phyloP scores from a whole-genome alignment of 2,113 vertebrate genomes.

The Saimiri boliviensis region DNA sequence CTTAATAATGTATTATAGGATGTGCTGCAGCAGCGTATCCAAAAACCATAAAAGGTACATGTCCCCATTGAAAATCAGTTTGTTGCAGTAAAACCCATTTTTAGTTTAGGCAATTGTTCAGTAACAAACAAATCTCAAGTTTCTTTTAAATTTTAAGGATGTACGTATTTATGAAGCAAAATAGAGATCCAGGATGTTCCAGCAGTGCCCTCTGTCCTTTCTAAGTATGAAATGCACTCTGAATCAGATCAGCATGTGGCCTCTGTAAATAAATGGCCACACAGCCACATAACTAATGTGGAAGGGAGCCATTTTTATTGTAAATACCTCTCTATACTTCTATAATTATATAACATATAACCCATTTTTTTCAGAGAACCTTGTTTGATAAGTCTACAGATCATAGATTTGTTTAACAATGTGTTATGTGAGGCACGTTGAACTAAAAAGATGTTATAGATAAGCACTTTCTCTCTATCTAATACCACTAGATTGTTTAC shows the following conservation, averaged over 20 bases:
- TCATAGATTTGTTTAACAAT: background rate
- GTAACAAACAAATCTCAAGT: background rate
- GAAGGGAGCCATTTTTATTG: background rate
- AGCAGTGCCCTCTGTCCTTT: background rate
- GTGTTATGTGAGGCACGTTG: background rate
- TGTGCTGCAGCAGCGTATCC: background rate
- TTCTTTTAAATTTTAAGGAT: background rate
- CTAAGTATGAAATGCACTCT: background rate
- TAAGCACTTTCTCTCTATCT: background rate
- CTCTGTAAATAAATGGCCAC: background rate
- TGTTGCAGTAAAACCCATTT: background rate
- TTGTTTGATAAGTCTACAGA: background rate
- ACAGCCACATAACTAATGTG: background rate
- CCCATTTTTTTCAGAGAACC: background rate
- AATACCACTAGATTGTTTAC: background rate
- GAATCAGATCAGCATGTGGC: background rate
- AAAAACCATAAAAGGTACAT: background rate
- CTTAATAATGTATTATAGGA: background rate
- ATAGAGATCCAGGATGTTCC: no score
- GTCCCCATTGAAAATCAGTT: background rate
- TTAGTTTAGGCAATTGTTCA: background rate
- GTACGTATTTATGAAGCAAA: background rate
- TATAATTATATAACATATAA: background rate
- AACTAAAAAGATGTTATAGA: background rate
- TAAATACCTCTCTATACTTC: background rate